These are phyloP conservation scores for Caenorhabditis briggsae DNA, from an alignment of 1,140 invertebrate species.

Conservation along the genomic window DNA sequence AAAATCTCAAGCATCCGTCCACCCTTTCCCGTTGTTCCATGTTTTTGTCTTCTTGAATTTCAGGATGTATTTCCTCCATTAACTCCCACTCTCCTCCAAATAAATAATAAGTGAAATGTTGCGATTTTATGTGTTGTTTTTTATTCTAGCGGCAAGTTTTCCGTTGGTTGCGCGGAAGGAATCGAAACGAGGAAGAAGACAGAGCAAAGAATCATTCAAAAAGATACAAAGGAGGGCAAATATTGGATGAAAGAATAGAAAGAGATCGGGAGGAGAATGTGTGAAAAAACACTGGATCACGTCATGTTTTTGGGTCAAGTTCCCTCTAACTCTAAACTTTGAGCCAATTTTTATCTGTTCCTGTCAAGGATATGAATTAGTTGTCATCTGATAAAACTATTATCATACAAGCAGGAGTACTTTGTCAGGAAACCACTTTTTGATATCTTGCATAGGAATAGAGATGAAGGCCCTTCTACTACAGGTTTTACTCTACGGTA, in stretches of 20 bases:
- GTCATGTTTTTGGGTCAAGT: not conserved
- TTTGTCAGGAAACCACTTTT: too few relatives aligned
- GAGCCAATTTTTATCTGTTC: too few relatives aligned
- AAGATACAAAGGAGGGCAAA: constrained; percentile 1
- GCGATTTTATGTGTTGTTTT: not conserved
- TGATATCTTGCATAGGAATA: too few relatives aligned
- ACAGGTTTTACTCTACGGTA: too few relatives aligned
- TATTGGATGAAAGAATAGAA: not conserved
- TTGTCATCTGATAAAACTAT: too few relatives aligned
- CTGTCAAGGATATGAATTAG: too few relatives aligned
- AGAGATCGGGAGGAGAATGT: not conserved
- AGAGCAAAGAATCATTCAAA: constrained; percentile 36
- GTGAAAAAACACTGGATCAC: not conserved
- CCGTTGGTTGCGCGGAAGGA: not conserved
- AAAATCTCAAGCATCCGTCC: not conserved
- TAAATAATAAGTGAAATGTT: constrained; percentile 22
- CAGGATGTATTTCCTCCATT: not conserved
- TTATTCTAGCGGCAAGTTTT: not conserved
- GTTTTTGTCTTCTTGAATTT: not conserved
- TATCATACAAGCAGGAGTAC: too few relatives aligned
- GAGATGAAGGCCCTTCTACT: not conserved
- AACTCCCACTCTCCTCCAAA: not conserved
- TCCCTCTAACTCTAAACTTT: too few relatives aligned
- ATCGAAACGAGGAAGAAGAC: not conserved
- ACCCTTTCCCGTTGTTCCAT: not conserved